Percentiles rank a stretch among this genome's conserved stretches.
phyloP scores from a whole-genome alignment of 2,888 invertebrate genomes.

The Scelioninae gen. 1 region DNA sequence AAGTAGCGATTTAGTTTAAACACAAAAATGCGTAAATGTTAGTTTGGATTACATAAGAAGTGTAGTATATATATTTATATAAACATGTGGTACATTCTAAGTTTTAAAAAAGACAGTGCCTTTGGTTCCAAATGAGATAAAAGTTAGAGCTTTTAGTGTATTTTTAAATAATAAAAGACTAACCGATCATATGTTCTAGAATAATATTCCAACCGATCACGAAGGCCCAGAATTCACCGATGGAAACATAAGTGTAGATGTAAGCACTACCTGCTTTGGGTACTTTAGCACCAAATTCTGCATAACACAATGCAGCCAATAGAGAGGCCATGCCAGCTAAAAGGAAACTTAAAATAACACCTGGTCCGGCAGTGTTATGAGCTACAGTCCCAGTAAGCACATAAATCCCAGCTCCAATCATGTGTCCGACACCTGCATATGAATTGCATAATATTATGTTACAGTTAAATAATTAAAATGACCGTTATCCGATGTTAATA shows the following conservation, averaged over 20 bases:
- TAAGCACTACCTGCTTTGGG: slow-evolving; percentile 97
- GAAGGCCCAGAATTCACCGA: slow-evolving; percentile 97
- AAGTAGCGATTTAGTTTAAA: too few relatives aligned
- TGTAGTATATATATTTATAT: too few relatives aligned
- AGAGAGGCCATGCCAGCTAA: slow-evolving; percentile 93
- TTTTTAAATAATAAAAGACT: background rate
- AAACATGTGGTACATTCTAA: too few relatives aligned
- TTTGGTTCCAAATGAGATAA: too few relatives aligned
- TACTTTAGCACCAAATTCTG: slow-evolving; percentile 94
- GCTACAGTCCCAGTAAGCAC: slow-evolving; percentile 95
- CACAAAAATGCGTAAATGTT: too few relatives aligned
- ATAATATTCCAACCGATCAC: slow-evolving; percentile 98
- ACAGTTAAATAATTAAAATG: too few relatives aligned
- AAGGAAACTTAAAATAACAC: slow-evolving; percentile 89
- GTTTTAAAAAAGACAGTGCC: too few relatives aligned
- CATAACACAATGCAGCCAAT: slow-evolving; percentile 93
- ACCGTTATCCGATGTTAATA: too few relatives aligned
- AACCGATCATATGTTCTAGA: slow-evolving; percentile 94
- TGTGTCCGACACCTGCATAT: slow-evolving; percentile 92
- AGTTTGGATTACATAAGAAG: too few relatives aligned
- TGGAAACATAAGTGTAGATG: slow-evolving; percentile 95
- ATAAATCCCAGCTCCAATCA: slow-evolving; percentile 98
- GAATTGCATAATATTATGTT: too few relatives aligned
- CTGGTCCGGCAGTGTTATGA: slow-evolving; percentile 92
- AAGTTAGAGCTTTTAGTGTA: background rate